phyloP scores from a whole-genome alignment of 2,888 invertebrate genomes.

The Mechanitis mazaeus region DNA sequence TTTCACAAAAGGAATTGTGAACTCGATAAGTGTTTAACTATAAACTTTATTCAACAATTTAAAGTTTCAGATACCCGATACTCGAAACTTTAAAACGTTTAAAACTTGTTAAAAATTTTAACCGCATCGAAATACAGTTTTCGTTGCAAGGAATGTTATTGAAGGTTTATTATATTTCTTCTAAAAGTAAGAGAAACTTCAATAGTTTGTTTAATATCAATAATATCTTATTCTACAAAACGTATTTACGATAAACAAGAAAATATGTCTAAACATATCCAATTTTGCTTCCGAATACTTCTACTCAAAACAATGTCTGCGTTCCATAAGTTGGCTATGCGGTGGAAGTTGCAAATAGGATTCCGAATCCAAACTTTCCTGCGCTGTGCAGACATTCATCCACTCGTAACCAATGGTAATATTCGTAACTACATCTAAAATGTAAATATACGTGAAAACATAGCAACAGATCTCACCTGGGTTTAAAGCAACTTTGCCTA shows the following conservation, averaged over 20 bases:
- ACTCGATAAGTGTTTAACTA: constrained; percentile 27
- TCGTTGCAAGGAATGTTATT: constrained; percentile 6
- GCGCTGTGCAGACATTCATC: constrained; percentile 39
- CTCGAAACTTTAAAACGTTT: constrained; percentile 17
- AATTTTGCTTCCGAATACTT: constrained; percentile 16
- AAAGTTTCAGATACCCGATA: constrained; percentile 19
- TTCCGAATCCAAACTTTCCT: constrained; percentile 33
- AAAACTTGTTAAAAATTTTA: constrained; percentile 20
- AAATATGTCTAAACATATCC: constrained; percentile 19
- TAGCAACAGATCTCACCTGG: constrained; percentile 11
- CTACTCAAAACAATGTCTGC: constrained; percentile 26
- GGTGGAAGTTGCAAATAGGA: constrained; percentile 31
- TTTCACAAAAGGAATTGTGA: constrained; percentile 28
- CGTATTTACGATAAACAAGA: background rate
- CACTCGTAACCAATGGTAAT: constrained; percentile 29
- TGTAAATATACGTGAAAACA: constrained; percentile 13
- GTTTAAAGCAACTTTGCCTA: constrained; percentile 11
- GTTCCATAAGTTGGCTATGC: constrained; percentile 28
- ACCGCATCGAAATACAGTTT: constrained; percentile 12
- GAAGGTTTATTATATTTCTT: background rate
- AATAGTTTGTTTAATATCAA: background rate
- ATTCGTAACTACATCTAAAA: constrained; percentile 13
- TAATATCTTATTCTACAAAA: background rate
- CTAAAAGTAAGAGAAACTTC: background rate
- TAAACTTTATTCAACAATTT: constrained; percentile 27